Evolutionary conservation across 2,888 invertebrate genomes (phyloP).

Genomic region (Timema podura): DNA sequence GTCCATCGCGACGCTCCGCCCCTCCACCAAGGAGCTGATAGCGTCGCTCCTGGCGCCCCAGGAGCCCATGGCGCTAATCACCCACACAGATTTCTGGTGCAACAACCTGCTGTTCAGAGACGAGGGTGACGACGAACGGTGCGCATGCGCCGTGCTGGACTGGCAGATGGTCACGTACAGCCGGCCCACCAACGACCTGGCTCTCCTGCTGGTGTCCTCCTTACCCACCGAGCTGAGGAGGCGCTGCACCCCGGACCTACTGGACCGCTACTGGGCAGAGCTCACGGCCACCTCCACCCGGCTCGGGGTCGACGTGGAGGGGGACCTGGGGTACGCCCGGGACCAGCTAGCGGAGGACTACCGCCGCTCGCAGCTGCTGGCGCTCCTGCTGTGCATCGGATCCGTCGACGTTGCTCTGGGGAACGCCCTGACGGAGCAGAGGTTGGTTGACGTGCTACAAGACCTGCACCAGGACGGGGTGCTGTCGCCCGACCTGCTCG

Average conservation of each 20-base stretch:
- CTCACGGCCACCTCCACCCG: constrained; percentile 57
- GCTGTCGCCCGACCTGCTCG: constrained; percentile 40
- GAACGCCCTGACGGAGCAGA: constrained; percentile 68
- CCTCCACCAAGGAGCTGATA: constrained; percentile 67
- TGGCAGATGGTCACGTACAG: constrained; percentile 84
- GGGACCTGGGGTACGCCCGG: constrained; percentile 51
- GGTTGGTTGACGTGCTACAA: constrained; percentile 67
- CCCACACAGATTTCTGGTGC: constrained; percentile 82
- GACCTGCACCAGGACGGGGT: constrained; percentile 70
- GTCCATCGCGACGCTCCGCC: constrained; percentile 56
- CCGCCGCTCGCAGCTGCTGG: constrained; percentile 64
- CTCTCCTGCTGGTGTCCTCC: constrained; percentile 67
- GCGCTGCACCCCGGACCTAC: constrained; percentile 52
- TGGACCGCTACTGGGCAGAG: constrained; percentile 66
- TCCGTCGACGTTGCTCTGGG: constrained; percentile 77
- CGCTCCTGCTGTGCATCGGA: constrained; percentile 73
- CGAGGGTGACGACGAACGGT: constrained; percentile 42
- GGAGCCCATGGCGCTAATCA: constrained; percentile 69
- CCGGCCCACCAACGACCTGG: constrained; percentile 72
- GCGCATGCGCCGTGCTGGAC: constrained; percentile 68
- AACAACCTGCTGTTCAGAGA: constrained; percentile 66
- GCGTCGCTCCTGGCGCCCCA: constrained; percentile 65
- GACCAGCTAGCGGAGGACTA: constrained; percentile 54
- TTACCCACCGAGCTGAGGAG: constrained; percentile 67
- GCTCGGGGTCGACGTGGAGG: constrained; percentile 60